These are phyloP conservation scores for Carposina sasakii DNA, from an alignment of 1,140 invertebrate species.

Conservation along the genomic window DNA sequence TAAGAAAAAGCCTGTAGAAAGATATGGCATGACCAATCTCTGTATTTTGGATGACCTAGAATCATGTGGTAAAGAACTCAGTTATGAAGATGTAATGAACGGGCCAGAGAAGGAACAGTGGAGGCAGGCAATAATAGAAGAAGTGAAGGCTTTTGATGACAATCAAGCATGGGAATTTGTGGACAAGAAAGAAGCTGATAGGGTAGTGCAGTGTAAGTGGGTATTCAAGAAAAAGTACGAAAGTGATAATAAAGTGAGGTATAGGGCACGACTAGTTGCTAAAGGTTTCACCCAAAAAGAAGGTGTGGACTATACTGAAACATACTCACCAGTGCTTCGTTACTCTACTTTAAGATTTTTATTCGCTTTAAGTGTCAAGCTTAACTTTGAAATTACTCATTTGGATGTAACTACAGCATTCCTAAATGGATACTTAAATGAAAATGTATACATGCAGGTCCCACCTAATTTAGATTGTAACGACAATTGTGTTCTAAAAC, in stretches of 20 bases:
- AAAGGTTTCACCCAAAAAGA: slow-evolving; percentile 25
- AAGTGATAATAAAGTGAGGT: slow-evolving; percentile 22
- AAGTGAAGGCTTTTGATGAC: slow-evolving; percentile 23
- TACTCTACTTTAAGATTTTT: slow-evolving; percentile 26
- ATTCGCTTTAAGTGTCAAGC: slow-evolving; percentile 28
- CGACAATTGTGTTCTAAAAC: slow-evolving; percentile 22
- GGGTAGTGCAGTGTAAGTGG: slow-evolving; percentile 25
- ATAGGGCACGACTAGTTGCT: slow-evolving; percentile 22
- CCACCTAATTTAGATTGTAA: slow-evolving; percentile 18
- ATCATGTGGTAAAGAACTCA: slow-evolving; percentile 16
- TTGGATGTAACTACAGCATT: slow-evolving; percentile 30
- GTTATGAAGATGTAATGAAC: slow-evolving; percentile 18
- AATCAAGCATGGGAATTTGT: slow-evolving; percentile 23
- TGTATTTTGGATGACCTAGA: slow-evolving; percentile 14
- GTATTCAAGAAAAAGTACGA: slow-evolving; percentile 25
- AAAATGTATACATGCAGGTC: slow-evolving; percentile 23
- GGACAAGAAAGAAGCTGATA: slow-evolving; percentile 13
- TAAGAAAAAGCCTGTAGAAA: slow-evolving; percentile 15
- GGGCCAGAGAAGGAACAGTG: slow-evolving; percentile 20
- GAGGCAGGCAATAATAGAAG: slow-evolving; percentile 20
- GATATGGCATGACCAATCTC: slow-evolving; percentile 13
- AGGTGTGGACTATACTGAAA: slow-evolving; percentile 28
- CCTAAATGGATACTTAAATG: slow-evolving; percentile 17
- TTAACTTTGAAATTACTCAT: slow-evolving; percentile 22
- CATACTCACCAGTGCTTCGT: slow-evolving; percentile 21